Percentiles rank a stretch among this genome's conserved stretches.
Conservation (phyloP, 2,113 vertebrate genomes). For the Phyllopteryx taeniolatus region DNA sequence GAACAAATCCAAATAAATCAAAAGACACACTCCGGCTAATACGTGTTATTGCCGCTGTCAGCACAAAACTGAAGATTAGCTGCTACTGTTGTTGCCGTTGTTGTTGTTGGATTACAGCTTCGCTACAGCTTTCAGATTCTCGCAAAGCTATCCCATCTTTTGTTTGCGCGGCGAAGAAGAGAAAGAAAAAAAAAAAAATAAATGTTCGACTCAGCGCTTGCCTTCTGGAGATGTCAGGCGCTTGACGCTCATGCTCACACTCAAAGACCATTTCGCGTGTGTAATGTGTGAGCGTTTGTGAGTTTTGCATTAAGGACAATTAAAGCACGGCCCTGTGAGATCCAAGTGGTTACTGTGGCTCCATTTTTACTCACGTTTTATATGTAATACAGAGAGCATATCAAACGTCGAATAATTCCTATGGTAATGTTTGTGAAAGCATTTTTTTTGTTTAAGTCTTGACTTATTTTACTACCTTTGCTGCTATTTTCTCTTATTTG, state of each 20-base stretch:
- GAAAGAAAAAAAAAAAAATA: background rate
- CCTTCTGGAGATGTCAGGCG: background rate
- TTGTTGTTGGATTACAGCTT: constrained; percentile 38
- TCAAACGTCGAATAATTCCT: background rate
- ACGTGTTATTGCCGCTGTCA: constrained; percentile 38
- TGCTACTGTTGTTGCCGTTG: constrained; percentile 26
- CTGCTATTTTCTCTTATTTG: too few relatives aligned
- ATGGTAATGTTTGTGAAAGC: too few relatives aligned
- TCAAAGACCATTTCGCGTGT: too few relatives aligned
- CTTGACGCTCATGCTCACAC: background rate
- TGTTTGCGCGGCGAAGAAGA: background rate
- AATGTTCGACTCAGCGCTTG: background rate
- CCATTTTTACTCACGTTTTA: background rate
- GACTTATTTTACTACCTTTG: too few relatives aligned
- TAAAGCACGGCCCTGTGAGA: background rate
- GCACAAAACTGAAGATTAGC: constrained; percentile 44
- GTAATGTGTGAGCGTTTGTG: background rate
- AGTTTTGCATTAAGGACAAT: background rate
- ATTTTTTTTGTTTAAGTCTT: too few relatives aligned
- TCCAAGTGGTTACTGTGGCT: background rate
- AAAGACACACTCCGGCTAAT: constrained; percentile 32
- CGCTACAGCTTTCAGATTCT: background rate
- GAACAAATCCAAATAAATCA: constrained; percentile 44
- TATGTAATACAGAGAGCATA: background rate
- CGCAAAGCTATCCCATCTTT: background rate